Conservation (phyloP, 2,888 invertebrate species). For the Mesoligia furuncula region DNA sequence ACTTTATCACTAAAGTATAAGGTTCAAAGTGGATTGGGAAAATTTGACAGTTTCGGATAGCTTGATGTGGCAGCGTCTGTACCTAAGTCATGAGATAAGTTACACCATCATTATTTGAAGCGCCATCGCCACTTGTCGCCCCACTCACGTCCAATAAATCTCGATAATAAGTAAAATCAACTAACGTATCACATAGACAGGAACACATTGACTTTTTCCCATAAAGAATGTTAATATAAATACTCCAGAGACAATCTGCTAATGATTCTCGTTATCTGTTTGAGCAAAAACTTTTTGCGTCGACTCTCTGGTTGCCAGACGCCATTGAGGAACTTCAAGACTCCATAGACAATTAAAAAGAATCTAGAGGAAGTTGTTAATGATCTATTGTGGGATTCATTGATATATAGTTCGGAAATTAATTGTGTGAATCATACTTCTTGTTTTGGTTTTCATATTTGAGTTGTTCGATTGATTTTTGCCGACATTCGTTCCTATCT, state of each 20-base stretch:
- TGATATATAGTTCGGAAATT: constrained; percentile 52
- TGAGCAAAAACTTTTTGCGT: constrained; percentile 56
- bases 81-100: constrained; percentile 9
- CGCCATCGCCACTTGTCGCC: constrained; percentile 14
- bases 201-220: constrained; percentile 58
- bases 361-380: constrained; percentile 62
- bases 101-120: constrained; percentile 31
- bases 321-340: constrained; percentile 57
- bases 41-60: too few relatives aligned
- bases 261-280: constrained; percentile 66
- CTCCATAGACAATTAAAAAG: constrained; percentile 63
- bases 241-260: constrained; percentile 64
- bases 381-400: constrained; percentile 58
- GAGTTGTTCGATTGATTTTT: constrained; percentile 38
- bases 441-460: constrained; percentile 43
- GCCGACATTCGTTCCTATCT: constrained; percentile 16
- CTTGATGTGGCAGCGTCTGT: too few relatives aligned
- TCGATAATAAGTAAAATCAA: constrained; percentile 52
- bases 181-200: constrained; percentile 53
- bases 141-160: constrained; percentile 57
- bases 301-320: constrained; percentile 48
- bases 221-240: constrained; percentile 65
- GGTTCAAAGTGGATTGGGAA: too few relatives aligned
- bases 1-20: too few relatives aligned
- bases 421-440: constrained; percentile 56